These are phyloP conservation scores for Leuctra nigra DNA, from an alignment of 2,888 invertebrate genomes.

Conservation along the genomic window DNA sequence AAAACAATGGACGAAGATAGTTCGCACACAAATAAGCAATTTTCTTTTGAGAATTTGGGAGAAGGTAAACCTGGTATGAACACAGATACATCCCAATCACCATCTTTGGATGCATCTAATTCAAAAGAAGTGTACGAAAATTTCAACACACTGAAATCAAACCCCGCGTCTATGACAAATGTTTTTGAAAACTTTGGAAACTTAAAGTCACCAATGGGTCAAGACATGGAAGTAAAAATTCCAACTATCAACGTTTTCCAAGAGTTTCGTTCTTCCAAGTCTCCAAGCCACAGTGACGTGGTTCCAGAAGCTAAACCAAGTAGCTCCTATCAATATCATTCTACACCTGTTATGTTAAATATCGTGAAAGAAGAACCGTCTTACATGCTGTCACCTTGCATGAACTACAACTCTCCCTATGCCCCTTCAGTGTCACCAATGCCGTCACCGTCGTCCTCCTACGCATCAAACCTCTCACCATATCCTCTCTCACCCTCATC, in stretches of 20 bases:
- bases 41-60: background rate
- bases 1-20: constrained; percentile 15
- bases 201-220: constrained; percentile 7
- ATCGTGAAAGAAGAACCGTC: constrained; percentile 48
- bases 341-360: constrained; percentile 25
- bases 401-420: constrained; percentile 13
- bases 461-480: constrained; percentile 16
- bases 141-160: background rate
- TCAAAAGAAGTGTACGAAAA: background rate
- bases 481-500: constrained; percentile 33
- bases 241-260: background rate
- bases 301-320: constrained; percentile 45
- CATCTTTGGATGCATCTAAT: background rate
- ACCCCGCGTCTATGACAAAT: constrained; percentile 7
- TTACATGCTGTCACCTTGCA: constrained; percentile 7
- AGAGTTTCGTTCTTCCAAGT: constrained; percentile 8
- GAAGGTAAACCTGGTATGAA: background rate
- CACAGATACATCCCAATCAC: background rate
- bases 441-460: constrained; percentile 22
- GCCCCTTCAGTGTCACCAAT: constrained; percentile 6
- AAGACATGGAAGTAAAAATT: constrained; percentile 1
- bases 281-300: background rate
- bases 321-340: constrained; percentile 40
- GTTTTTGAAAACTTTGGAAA: constrained; percentile 15
- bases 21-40: background rate